Evolutionary conservation across 2,888 invertebrate genomes (phyloP).

Genomic region (Sussaba pulchella): DNA sequence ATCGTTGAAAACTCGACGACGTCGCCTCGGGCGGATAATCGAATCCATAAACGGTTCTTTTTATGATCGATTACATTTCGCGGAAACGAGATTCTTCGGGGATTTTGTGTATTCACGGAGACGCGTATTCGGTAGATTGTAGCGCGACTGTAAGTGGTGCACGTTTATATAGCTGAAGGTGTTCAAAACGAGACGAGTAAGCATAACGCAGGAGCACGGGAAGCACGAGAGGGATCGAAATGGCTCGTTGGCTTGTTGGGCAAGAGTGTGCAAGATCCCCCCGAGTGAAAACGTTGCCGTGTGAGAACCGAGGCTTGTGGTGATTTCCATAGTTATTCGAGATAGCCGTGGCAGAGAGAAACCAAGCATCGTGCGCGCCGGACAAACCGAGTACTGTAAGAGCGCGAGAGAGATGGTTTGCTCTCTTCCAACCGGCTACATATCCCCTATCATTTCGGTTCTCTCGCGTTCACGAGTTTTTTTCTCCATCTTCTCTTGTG

Average conservation of each 20-base stretch:
- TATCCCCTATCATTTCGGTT: conserved; percentile 62
- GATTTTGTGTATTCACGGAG: background rate
- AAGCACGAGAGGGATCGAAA: conserved; percentile 33
- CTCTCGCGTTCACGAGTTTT: conserved; percentile 37
- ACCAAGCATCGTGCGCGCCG: conserved; percentile 58
- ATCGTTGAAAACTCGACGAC: background rate
- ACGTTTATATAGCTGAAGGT: conserved; percentile 69
- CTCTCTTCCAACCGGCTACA: conserved; percentile 56
- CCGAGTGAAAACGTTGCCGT: conserved; percentile 74
- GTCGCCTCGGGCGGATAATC: conserved; percentile 3
- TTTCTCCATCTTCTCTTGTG: conserved; percentile 43
- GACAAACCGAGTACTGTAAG: conserved; percentile 14
- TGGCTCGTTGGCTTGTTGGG: conserved; percentile 55
- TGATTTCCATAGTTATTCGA: conserved; percentile 82
- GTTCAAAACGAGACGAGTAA: conserved; percentile 55
- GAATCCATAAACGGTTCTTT: conserved; percentile 2
- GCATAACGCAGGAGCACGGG: conserved; percentile 44
- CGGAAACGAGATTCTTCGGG: background rate
- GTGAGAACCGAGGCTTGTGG: conserved; percentile 79
- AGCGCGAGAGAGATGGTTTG: conserved; percentile 29
- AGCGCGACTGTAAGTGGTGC: conserved; percentile 48
- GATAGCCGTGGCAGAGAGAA: conserved; percentile 74
- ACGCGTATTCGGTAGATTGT: background rate
- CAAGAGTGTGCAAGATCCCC: conserved; percentile 68
- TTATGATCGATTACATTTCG: background rate